Evolutionary conservation across 2,113 vertebrate species (phyloP).

Genomic region (Sylvietta virens): DNA sequence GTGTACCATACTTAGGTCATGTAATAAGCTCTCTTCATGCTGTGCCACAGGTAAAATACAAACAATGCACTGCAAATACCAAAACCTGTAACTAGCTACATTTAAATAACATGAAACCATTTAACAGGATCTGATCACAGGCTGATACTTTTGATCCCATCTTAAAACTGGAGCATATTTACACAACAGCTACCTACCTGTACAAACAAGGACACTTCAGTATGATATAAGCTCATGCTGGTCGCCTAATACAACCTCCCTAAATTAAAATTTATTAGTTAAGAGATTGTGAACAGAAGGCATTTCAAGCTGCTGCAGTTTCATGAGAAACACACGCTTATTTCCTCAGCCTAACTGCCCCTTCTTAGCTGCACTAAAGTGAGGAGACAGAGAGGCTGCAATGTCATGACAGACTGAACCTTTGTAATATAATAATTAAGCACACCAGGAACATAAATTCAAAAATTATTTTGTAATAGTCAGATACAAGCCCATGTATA

Average conservation of each 20-base stretch:
- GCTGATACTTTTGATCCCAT: background rate
- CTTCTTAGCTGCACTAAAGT: background rate
- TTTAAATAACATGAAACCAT: background rate
- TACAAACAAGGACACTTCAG: background rate
- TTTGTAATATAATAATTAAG: background rate
- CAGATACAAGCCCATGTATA: background rate
- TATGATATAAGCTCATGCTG: background rate
- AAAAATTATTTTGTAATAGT: background rate
- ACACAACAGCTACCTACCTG: background rate
- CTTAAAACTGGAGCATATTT: background rate
- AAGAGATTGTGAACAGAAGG: background rate
- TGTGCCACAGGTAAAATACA: background rate
- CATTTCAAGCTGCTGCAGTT: background rate
- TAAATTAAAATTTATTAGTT: background rate
- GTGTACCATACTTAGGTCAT: background rate
- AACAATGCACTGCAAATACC: background rate
- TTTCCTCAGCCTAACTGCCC: background rate
- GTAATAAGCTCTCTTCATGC: background rate
- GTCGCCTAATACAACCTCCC: background rate
- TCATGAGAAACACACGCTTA: background rate
- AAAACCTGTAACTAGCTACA: background rate
- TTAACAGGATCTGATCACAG: background rate
- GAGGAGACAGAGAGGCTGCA: background rate
- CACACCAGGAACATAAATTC: background rate
- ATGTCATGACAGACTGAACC: background rate